phyloP scores from a whole-genome alignment of 2,113 vertebrate species.

The Oreochromis aureus region DNA sequence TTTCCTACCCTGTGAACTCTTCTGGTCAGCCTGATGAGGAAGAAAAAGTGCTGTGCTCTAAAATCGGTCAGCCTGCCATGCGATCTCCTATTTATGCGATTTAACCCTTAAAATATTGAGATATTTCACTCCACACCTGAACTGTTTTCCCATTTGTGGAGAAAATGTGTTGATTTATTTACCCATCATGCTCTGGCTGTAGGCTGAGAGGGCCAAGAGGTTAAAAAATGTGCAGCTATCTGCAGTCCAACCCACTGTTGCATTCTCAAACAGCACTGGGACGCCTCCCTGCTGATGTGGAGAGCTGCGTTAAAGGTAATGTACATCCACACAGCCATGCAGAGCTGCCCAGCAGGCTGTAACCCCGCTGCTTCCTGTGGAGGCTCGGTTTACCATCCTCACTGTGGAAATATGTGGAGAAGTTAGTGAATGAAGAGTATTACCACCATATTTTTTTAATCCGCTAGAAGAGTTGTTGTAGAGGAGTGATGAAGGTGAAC shows the following conservation, averaged over 20 bases:
- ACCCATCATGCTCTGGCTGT: background rate
- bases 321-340: background rate
- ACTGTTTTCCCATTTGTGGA: background rate
- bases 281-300: background rate
- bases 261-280: constrained; percentile 12
- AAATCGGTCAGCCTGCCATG: background rate
- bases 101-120: background rate
- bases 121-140: background rate
- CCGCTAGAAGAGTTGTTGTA: background rate
- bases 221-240: background rate
- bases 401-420: background rate
- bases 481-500: background rate
- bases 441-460: background rate
- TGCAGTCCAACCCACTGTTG: background rate
- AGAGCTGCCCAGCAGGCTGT: background rate
- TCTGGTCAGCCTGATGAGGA: background rate
- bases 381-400: background rate
- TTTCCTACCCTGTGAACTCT: background rate
- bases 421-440: background rate
- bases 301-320: constrained; percentile 17
- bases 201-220: background rate
- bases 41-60: background rate
- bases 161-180: background rate
- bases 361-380: background rate
- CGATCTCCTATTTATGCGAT: background rate